phyloP scores from a whole-genome alignment of 2,113 vertebrate genomes.

The Pterocles gutturalis region DNA sequence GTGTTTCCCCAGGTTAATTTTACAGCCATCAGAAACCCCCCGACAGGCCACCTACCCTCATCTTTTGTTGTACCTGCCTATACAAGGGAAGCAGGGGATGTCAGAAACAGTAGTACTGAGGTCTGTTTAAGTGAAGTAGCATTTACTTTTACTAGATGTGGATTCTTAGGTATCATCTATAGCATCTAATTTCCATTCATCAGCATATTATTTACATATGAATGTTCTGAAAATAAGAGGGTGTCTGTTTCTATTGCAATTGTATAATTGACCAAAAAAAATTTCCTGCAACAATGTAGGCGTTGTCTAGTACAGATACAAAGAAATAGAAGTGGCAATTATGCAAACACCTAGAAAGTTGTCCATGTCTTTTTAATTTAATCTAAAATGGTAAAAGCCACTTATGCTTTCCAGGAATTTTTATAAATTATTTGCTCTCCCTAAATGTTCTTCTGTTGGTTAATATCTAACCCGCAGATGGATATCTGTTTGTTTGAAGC shows the following conservation, averaged over 20 bases:
- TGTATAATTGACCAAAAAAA: conserved; percentile 67
- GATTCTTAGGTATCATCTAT: conserved; percentile 69
- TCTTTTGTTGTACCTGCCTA: conserved; percentile 8
- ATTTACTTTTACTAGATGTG: conserved; percentile 63
- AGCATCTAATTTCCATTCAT: conserved; percentile 83
- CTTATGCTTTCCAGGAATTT: not conserved
- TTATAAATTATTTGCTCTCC: not conserved
- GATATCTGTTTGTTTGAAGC: not conserved
- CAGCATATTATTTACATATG: conserved; percentile 83
- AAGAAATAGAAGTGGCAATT: conserved; percentile 18
- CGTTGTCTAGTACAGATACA: not conserved
- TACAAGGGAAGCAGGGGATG: not conserved
- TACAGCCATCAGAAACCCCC: not conserved
- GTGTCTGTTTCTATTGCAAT: conserved; percentile 70
- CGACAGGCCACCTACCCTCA: conserved; percentile 10
- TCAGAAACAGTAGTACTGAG: not conserved
- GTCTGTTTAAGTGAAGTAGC: conserved; percentile 48
- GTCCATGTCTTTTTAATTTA: not conserved
- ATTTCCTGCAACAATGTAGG: not conserved
- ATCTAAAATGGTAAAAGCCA: not conserved
- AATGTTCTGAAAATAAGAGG: conserved; percentile 74
- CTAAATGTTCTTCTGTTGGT: not conserved
- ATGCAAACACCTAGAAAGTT: not conserved
- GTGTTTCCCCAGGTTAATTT: conserved; percentile 27
- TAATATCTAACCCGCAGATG: not conserved